These are phyloP conservation scores for Marisa cornuarietis DNA, from an alignment of 1,140 invertebrate species.

Conservation along the genomic window DNA sequence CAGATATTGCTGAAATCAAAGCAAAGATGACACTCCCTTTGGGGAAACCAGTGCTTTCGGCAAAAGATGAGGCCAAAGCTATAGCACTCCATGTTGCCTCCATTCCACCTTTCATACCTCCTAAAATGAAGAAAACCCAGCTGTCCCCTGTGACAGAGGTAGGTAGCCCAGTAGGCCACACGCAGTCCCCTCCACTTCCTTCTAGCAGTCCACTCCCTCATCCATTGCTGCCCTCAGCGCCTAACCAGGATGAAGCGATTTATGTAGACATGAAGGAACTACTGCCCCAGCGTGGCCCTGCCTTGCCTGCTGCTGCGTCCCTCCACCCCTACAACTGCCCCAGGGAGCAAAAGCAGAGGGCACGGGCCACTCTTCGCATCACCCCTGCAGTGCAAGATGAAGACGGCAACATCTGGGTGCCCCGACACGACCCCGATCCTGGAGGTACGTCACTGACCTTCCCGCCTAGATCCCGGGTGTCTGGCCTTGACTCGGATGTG, in stretches of 20 bases:
- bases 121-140: slow-evolving; percentile 52
- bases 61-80: slow-evolving; percentile 50
- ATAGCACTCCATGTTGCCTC: slow-evolving; percentile 49
- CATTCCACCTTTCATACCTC: slow-evolving; percentile 56
- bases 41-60: slow-evolving; percentile 31
- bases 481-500: not conserved
- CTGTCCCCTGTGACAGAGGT: slow-evolving; percentile 56
- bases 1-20: slow-evolving; percentile 31
- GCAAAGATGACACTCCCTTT: slow-evolving; percentile 28
- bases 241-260: slow-evolving; percentile 29
- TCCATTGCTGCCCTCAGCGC: slow-evolving; percentile 12
- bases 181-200: not conserved
- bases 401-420: slow-evolving; percentile 51
- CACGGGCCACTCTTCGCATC: slow-evolving; percentile 45
- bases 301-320: slow-evolving; percentile 6
- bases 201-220: not conserved
- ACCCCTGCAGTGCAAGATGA: slow-evolving; percentile 42
- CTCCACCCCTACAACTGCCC: slow-evolving; percentile 27
- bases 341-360: slow-evolving; percentile 41
- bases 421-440: slow-evolving; percentile 28
- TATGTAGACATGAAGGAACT: slow-evolving; percentile 42
- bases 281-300: slow-evolving; percentile 17
- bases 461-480: slow-evolving; percentile 14
- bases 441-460: slow-evolving; percentile 29
- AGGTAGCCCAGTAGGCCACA: slow-evolving; percentile 2